Evolutionary conservation across 2,797 vertebrate species (phyloP).

Genomic region (Cephalopachus bancanus): DNA sequence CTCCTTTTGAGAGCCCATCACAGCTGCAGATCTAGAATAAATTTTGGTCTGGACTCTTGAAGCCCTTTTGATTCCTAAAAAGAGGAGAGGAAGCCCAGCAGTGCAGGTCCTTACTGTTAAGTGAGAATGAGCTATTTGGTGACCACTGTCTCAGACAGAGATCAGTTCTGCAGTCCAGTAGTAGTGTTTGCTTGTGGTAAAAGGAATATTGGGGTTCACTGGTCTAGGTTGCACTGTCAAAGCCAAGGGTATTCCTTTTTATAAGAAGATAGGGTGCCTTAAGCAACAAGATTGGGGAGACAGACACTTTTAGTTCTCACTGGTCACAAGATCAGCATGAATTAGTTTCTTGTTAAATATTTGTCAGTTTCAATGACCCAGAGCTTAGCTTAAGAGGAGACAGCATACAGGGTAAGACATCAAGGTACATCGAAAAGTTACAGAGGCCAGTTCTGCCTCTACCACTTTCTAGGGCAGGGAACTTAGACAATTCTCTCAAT

Average conservation of each 20-base stretch:
- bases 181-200: neutral
- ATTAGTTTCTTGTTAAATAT: neutral
- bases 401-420: neutral
- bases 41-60: conserved; percentile 70
- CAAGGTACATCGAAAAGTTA: neutral
- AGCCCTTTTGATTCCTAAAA: neutral
- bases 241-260: neutral
- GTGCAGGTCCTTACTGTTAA: conserved; percentile 74
- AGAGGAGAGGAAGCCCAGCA: neutral
- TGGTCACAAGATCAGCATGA: neutral
- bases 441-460: neutral
- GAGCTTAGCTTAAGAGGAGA: neutral
- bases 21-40: neutral
- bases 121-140: conserved; percentile 79
- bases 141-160: conserved; percentile 75
- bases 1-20: neutral
- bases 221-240: neutral
- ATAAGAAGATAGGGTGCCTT: neutral
- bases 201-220: neutral
- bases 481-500: neutral
- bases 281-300: neutral
- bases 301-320: neutral
- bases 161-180: conserved; percentile 68
- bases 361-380: neutral
- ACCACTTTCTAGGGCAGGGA: neutral